A percentile compares a stretch with the other conserved stretches of the same genome.
These are phyloP conservation scores for Argyresthia goedartella DNA, from an alignment of 2,888 invertebrate species.

Conservation along the genomic window DNA sequence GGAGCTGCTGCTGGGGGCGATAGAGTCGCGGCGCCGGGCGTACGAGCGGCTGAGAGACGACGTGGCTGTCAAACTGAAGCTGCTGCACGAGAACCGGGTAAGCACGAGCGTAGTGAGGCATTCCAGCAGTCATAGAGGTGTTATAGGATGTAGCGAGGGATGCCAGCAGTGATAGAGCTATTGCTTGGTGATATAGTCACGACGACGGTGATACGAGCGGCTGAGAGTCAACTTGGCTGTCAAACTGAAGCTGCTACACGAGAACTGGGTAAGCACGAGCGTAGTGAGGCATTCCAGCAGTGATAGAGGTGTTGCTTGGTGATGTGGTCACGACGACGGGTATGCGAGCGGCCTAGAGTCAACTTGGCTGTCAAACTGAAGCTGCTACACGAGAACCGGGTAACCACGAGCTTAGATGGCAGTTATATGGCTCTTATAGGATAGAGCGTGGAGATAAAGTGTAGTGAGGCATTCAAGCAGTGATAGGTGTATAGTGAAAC, in stretches of 20 bases:
- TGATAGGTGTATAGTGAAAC: too few relatives aligned
- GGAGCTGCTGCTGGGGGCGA: constrained; percentile 82
- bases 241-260: constrained; percentile 96
- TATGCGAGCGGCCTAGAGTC: constrained; percentile 93
- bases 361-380: constrained; percentile 97
- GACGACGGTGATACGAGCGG: constrained; percentile 96
- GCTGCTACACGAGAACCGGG: constrained; percentile 97
- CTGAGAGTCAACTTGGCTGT: constrained; percentile 93
- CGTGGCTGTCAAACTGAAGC: constrained; percentile 94
- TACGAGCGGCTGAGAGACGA: constrained; percentile 95
- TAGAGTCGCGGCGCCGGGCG: constrained; percentile 86
- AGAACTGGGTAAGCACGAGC: constrained; percentile 82
- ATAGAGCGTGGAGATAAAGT: too few relatives aligned
- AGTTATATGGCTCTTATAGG: too few relatives aligned
- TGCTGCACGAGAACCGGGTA: constrained; percentile 97
- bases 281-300: neutral
- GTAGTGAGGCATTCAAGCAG: neutral
- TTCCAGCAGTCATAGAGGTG: neutral
- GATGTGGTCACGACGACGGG: too few relatives aligned
- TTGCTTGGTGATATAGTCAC: constrained; percentile 76
- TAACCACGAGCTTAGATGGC: constrained; percentile 49
- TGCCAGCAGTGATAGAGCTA: neutral
- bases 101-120: neutral
- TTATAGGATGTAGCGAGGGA: neutral
- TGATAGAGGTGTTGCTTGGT: too few relatives aligned